Base-by-base conservation (phyloP, 2,113 vertebrate species). In the Oriolus oriolus region DNA sequence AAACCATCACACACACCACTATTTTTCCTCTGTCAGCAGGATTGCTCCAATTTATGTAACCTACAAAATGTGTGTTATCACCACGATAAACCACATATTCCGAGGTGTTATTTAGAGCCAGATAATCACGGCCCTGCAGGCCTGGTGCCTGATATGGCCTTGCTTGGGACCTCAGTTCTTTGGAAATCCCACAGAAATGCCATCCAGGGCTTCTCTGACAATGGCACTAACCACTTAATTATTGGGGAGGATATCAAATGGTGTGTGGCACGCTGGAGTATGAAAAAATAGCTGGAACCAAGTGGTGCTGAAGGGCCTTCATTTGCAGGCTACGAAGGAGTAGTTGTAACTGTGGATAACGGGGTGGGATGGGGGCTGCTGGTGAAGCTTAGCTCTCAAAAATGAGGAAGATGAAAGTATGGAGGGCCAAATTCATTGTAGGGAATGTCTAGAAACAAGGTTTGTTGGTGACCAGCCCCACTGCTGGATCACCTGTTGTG, bases 21-120 rank as follows among this genome's bases (percentile, higher is more conserved):
- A 95, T 97, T 98, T 97, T 88, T 95, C 89, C 95, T 80, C 95
- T 97, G 97, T 98, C 97, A 97, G 97, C 97, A 96, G 97, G 96
- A 98, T 96, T 90, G 91, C 90, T 83, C 95, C 95, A 97, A 97
- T 98, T 98, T 97, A 98, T 96, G 97, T 95, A 96, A 92, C 93
- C 96, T 85, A 91, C 97, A 95, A 97, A 96, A 97, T 49, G 56
- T 94, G 91, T 84, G 74, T 98, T 97, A 97, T 97, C 97, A 89
- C 97, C 95, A 92, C 95, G 96, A 97, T 98, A 97, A 98, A 97
- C 97, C 95, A 65, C 96, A 96, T 91, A 96, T 97, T 97, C 90
- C 8, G 65, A 79, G 92, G 96, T 8, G 2, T 96, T 97, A 97
- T 98, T 98, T 98, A 98, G 88, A 90, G 96, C 89, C 85, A 39